Evolutionary conservation across 2,888 invertebrate species (phyloP).

Genomic region (Tinea trinotella): DNA sequence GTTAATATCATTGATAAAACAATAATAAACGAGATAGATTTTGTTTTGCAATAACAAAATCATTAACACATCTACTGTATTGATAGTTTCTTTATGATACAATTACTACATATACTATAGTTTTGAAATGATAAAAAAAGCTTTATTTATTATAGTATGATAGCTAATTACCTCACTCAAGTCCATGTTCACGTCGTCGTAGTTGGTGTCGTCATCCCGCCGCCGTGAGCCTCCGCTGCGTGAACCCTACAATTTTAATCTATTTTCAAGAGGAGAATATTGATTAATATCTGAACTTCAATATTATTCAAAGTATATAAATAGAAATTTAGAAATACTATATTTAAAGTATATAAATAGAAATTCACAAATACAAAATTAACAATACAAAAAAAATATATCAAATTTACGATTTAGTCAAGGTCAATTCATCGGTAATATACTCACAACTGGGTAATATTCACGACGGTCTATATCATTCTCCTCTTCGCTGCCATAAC

Average conservation of each 20-base stretch:
- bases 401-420: background rate
- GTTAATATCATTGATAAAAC: slow-evolving; percentile 71
- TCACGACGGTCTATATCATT: slow-evolving; percentile 63
- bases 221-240: slow-evolving; percentile 31
- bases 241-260: slow-evolving; percentile 65
- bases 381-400: background rate
- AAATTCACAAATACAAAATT: background rate
- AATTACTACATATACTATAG: slow-evolving; percentile 22
- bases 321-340: slow-evolving; percentile 8
- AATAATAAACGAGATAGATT: no score
- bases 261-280: slow-evolving; percentile 75
- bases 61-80: slow-evolving; percentile 31
- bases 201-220: slow-evolving; percentile 76
- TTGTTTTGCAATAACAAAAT: background rate
- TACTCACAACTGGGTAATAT: slow-evolving; percentile 49
- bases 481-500: slow-evolving; percentile 86
- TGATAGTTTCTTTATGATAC: slow-evolving; percentile 28
- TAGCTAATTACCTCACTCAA: slow-evolving; percentile 77
- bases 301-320: slow-evolving; percentile 17
- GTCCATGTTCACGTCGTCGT: slow-evolving; percentile 85
- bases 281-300: slow-evolving; percentile 43
- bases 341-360: slow-evolving; percentile 19
- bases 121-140: slow-evolving; percentile 20
- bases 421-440: slow-evolving; percentile 17
- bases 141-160: slow-evolving; percentile 21